Percentiles rank a stretch among this genome's conserved stretches.
These are phyloP conservation scores for Sardina pilchardus DNA, from an alignment of 2,113 vertebrate species.

Conservation along the genomic window DNA sequence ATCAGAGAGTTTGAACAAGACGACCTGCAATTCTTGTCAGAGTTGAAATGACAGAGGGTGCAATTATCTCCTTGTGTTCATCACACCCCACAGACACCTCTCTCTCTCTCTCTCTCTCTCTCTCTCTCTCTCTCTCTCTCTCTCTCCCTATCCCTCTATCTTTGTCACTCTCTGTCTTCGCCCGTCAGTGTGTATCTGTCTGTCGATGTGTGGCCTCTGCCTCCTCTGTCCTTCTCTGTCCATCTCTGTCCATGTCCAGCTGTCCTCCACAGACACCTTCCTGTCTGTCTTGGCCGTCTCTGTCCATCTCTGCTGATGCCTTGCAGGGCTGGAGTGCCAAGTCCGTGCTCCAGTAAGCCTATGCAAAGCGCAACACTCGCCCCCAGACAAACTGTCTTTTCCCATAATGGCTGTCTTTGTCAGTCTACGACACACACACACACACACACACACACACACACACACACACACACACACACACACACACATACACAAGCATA, in stretches of 20 bases:
- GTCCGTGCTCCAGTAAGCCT: not conserved
- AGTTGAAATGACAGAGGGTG: no score
- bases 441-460: no score
- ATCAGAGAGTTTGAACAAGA: no score
- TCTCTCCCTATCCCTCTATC: not conserved
- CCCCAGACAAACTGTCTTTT: not conserved
- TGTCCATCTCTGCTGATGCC: not conserved
- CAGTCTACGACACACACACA: not conserved
- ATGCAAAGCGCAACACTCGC: not conserved
- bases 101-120: not conserved
- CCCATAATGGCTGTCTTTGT: not conserved
- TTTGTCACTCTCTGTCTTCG: not conserved
- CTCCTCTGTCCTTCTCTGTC: not conserved
- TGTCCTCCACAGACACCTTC: not conserved
- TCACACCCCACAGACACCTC: not conserved
- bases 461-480: not conserved
- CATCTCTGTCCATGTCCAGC: not conserved
- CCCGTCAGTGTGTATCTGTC: not conserved
- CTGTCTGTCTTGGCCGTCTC: not conserved
- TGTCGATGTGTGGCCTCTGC: not conserved
- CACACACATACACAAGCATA: not conserved
- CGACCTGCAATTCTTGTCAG: no score
- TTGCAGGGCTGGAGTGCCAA: not conserved
- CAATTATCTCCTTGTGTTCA: no score
- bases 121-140: not conserved